Percentiles rank a stretch among this genome's conserved stretches.
These are phyloP conservation scores for Hyperoodon ampullatus DNA, from an alignment of 2,113 vertebrate species.

Conservation along the genomic window DNA sequence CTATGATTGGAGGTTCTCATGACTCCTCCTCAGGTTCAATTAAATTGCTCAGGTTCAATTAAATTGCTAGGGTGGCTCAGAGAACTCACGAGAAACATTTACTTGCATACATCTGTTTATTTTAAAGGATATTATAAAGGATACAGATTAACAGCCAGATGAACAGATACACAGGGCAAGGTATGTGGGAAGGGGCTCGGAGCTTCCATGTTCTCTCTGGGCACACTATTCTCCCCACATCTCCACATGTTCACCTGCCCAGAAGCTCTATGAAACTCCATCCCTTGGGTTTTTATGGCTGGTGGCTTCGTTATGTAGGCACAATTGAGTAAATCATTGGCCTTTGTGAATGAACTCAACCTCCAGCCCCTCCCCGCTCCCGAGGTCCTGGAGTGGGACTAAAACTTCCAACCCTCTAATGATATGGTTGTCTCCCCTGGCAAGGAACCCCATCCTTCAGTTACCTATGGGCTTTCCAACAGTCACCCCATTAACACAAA, in stretches of 20 bases:
- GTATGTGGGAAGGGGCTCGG: neutral
- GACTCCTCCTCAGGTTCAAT: neutral
- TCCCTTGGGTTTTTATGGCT: neutral
- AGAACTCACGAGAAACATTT: neutral
- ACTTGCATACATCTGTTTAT: neutral
- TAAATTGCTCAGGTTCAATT: neutral
- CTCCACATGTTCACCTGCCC: neutral
- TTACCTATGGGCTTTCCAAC: neutral
- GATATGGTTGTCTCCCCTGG: neutral
- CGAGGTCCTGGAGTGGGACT: neutral
- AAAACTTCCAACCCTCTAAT: neutral
- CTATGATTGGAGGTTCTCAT: neutral
- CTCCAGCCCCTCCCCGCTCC: neutral
- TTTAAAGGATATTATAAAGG: neutral
- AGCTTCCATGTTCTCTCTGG: neutral
- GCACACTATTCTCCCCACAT: neutral
- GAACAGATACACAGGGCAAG: neutral
- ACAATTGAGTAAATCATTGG: neutral
- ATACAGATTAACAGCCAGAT: neutral
- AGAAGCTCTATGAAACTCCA: neutral
- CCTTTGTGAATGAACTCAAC: neutral
- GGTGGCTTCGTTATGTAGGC: neutral
- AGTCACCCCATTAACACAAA: neutral
- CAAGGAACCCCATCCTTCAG: neutral
- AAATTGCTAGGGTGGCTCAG: neutral